Evolutionary conservation across 2,888 invertebrate genomes (phyloP).

Genomic region (Dryococelus australis): DNA sequence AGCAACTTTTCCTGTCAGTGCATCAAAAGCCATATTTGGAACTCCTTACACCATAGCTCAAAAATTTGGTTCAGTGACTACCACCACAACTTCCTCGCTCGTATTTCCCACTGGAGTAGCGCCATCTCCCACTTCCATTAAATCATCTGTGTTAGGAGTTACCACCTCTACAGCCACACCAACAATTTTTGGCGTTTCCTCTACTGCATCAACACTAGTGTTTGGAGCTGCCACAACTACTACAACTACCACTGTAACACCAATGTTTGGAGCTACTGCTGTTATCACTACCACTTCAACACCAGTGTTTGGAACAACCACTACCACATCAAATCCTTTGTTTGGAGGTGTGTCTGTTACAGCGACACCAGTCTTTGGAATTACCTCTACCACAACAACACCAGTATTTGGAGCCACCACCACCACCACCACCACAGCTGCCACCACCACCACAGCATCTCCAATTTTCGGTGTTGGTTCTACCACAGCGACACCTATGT

Average conservation of each 20-base stretch:
- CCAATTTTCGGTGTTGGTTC: background rate
- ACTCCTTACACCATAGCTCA: background rate
- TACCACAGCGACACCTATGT: background rate
- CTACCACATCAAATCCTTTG: background rate
- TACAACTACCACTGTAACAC: background rate
- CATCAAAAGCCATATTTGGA: background rate
- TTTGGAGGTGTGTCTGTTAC: background rate
- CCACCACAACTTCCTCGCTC: background rate
- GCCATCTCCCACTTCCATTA: background rate
- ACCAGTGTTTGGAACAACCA: background rate
- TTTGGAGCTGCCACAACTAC: constrained; percentile 16
- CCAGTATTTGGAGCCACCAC: constrained; percentile 30
- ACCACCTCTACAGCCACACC: background rate
- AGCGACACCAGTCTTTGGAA: constrained; percentile 19
- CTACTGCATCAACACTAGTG: background rate
- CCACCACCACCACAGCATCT: background rate
- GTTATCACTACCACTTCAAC: background rate
- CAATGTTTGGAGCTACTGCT: constrained; percentile 4
- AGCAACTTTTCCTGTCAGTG: background rate
- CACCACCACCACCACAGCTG: background rate
- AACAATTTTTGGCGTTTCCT: background rate
- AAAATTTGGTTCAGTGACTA: background rate
- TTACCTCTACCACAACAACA: constrained; percentile 11
- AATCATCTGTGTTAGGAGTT: background rate
- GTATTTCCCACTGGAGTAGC: background rate